Evolutionary conservation across 2,113 vertebrate genomes (phyloP), one percentile per base, ranked within the genome.

Genomic region (Carettochelys insculpta): DNA sequence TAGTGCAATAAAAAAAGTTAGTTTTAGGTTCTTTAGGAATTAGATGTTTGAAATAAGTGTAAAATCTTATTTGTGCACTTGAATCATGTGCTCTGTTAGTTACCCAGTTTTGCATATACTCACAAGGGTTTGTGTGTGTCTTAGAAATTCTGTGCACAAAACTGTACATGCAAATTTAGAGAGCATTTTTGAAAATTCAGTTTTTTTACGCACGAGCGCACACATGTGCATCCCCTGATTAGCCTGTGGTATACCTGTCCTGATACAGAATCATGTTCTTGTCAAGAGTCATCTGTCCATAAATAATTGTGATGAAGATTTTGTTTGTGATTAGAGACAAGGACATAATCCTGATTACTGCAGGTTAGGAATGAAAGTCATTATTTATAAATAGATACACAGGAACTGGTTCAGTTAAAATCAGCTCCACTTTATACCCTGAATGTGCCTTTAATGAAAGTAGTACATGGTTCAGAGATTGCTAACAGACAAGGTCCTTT

Each of bases 401-500:
- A 80, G 80, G 82, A 77, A 83, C 87, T 90, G 20, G 71, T 89
- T 93, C 77, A 87, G 85, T 82, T 90, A 48, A 95, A 95, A 95
- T 92, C 1, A 16, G 78, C 73, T 43, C 27, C 19, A 0, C 22
- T 89, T 48, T 92, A 12, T 77, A 56, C 54, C 8, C 82, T 71
- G 84, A 16, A 20, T 75, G 53, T 34, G 68, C 82, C 48, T 83
- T 86, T 94, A 92, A 90, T 95, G 92, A 95, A 78, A 47, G 82
- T 61, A 61, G 29, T 61, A 34, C 29, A 31, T 92, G 8, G 45
- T 78, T 95, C 92, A 86, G 85, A 87, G 93, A 80, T 92, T 71
- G 87, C 92, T 94, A 90, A 94, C 94, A 92, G 86, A 71, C 41
- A 85, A 89, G 86, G 48, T 76, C 80, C 90, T 90, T 95, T 95